phyloP scores from a whole-genome alignment of 2,797 vertebrate genomes.

The Rhincodon typus region DNA sequence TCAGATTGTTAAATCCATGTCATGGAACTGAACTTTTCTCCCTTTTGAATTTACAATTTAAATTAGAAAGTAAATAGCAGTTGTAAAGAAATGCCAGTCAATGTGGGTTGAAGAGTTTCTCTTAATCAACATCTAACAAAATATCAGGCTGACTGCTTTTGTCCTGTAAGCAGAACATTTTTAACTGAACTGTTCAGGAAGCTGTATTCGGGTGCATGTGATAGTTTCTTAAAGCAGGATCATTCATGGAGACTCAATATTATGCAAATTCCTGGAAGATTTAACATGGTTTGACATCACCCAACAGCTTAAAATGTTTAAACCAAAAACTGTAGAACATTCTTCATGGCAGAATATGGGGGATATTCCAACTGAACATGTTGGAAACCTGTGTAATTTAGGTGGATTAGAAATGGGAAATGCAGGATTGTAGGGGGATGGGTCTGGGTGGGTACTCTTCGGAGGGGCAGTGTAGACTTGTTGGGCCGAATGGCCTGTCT shows the following conservation, averaged over 20 bases:
- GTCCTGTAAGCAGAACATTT: not conserved
- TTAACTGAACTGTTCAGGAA: not conserved
- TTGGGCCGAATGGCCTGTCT: too few species aligned
- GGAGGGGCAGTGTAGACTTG: too few species aligned
- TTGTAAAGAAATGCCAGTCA: not conserved
- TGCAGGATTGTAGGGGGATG: too few species aligned
- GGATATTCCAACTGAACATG: not conserved
- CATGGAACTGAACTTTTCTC: not conserved
- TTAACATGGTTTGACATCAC: not conserved
- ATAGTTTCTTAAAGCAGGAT: not conserved
- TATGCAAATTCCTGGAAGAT: not conserved
- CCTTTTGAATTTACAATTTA: not conserved
- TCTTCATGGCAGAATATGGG: not conserved
- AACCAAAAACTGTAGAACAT: not conserved
- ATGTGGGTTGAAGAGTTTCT: not conserved
- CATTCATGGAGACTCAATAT: not conserved
- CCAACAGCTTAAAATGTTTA: not conserved
- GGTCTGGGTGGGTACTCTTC: too few species aligned
- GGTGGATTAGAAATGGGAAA: too few species aligned
- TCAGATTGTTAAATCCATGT: not conserved
- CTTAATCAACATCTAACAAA: not conserved
- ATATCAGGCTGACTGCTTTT: not conserved
- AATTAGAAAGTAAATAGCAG: not conserved
- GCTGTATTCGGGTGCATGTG: too few species aligned
- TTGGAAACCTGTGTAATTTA: too few species aligned